Base-by-base conservation (phyloP, 2,113 vertebrate genomes). In the Dipodomys stephensi region DNA sequence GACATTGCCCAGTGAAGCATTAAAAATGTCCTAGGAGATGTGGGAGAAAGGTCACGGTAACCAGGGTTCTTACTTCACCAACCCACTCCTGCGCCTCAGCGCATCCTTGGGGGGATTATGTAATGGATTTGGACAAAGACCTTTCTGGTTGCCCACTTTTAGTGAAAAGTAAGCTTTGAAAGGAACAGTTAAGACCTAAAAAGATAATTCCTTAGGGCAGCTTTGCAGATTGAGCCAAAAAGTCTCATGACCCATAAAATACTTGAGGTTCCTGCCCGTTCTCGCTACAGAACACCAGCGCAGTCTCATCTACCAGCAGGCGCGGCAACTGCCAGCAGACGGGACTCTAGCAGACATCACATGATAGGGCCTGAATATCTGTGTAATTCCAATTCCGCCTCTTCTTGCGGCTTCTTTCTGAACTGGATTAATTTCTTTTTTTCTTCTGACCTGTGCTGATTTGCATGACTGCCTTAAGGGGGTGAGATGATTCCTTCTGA, bases 31-130 rank as follows among this genome's bases (percentile, higher is more conserved):
- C 60, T 67, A 65, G n/a, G 68, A 18, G 57, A 80, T 92, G 85
- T 91, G 68, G 89, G 94, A 89, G 78, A 97, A 97, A 97, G 74
- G 96, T 95, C 92, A 92, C 82, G 69, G 80, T 76, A 69, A 39
- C 49, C 82, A 91, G 44, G 74, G 82, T 68, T 96, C 44, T 27
- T 35, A 78, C 93, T 87, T 84, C 71, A 53, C 95, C 96, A 76
- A 57, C 60, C 67, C 44, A 30, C 15, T 28, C 11, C 19, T 76
- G 73, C 22, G 73, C 22, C 88, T 73, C 0, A 0, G 83, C 28
- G 20, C 72, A 94, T 95, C 92, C 87, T 49, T 83, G 69, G 65
- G 77, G 65, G 74, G 83, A 85, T 95, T 88, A 46, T 72, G 74
- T 87, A 84, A 89, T 60, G 81, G 28, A 22, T 74, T 80, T 88